Percentiles rank a stretch among this genome's conserved stretches.
These are phyloP conservation scores for Orchesella cincta DNA, from an alignment of 1,140 invertebrate species.

Conservation along the genomic window DNA sequence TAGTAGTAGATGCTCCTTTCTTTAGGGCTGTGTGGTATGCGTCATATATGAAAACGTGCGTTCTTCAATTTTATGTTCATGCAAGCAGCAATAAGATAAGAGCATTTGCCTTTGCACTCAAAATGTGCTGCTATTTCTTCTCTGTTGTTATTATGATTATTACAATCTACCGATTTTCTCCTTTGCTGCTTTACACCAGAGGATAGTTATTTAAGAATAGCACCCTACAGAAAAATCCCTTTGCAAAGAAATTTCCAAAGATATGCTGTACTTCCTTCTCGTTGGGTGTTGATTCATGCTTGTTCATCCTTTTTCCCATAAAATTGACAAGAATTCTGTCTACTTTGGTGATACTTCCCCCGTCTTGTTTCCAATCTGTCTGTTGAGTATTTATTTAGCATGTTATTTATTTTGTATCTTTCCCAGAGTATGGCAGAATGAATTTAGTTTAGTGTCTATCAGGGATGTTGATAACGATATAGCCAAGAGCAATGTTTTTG, in stretches of 20 bases:
- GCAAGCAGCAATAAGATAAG: slow-evolving; percentile 17
- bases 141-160: slow-evolving; percentile 18
- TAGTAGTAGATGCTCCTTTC: neutral
- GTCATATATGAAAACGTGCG: neutral
- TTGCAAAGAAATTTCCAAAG: neutral
- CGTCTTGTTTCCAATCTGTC: no score
- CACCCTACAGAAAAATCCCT: neutral
- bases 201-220: neutral
- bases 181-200: neutral
- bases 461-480: no score
- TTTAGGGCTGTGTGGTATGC: neutral
- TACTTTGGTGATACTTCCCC: no score
- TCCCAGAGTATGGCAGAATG: no score
- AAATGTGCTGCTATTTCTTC: neutral
- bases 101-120: neutral
- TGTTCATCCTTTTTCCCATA: no score
- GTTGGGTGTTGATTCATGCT: no score
- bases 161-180: slow-evolving; percentile 11
- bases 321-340: no score
- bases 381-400: no score
- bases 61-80: slow-evolving; percentile 19
- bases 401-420: no score
- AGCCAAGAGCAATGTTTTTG: no score
- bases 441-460: no score
- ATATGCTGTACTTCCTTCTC: no score